These are phyloP conservation scores for Podotricha telesiphe DNA, from an alignment of 2,888 invertebrate genomes.

Conservation along the genomic window DNA sequence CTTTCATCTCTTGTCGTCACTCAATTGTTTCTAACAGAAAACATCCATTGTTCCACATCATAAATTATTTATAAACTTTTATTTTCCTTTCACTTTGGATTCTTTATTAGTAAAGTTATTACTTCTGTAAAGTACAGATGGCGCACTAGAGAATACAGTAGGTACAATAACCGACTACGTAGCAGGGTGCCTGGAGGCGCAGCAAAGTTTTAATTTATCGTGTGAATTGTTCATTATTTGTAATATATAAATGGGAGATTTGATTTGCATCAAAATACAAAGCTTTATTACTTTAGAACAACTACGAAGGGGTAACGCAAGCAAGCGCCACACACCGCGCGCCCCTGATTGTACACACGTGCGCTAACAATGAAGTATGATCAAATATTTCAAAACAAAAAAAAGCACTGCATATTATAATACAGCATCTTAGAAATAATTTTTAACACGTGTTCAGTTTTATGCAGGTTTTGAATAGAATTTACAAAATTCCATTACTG, in stretches of 20 bases:
- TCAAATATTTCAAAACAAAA: slow-evolving; percentile 14
- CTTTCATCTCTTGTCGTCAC: slow-evolving; percentile 42
- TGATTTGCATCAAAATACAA: slow-evolving; percentile 15
- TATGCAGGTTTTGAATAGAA: too few species aligned
- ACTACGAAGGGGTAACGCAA: not conserved
- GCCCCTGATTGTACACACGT: slow-evolving; percentile 22
- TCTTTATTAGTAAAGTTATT: not conserved
- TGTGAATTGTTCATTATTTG: slow-evolving; percentile 6
- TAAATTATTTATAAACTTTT: not conserved
- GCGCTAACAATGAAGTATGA: slow-evolving; percentile 4
- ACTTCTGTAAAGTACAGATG: not conserved
- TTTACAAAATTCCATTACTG: too few species aligned
- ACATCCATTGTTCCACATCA: not conserved
- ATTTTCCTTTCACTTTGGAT: not conserved
- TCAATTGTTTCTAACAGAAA: not conserved
- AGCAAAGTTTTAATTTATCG: slow-evolving; percentile 15
- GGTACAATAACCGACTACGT: not conserved
- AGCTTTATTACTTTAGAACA: not conserved
- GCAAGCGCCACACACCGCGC: slow-evolving; percentile 26
- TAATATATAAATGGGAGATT: slow-evolving; percentile 12
- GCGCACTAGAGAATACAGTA: not conserved
- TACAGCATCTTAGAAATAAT: not conserved
- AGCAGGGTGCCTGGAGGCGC: not conserved
- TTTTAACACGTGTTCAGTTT: slow-evolving; percentile 3
- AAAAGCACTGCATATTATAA: not conserved